phyloP scores from a whole-genome alignment of 2,113 vertebrate species.

The Thryonomys swinderianus region DNA sequence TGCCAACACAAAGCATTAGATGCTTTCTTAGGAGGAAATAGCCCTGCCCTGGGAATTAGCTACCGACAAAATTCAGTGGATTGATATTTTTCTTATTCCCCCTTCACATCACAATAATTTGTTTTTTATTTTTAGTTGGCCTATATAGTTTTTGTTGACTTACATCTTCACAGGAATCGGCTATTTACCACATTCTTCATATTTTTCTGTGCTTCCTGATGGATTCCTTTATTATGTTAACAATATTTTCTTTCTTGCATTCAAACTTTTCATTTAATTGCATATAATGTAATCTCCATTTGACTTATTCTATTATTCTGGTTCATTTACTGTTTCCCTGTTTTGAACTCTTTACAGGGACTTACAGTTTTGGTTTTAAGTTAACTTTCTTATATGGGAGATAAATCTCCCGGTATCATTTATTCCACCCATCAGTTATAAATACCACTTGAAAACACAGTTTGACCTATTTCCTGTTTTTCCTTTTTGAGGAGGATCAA shows the following conservation, averaged over 20 bases:
- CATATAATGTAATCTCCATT: not conserved
- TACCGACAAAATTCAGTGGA: not conserved
- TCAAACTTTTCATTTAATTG: conserved; percentile 13
- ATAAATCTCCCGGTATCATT: not conserved
- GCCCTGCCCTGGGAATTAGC: not conserved
- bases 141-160: conserved; percentile 33
- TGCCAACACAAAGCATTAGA: not conserved
- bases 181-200: not conserved
- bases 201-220: not conserved
- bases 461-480: not conserved
- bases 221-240: conserved; percentile 27
- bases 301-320: not conserved
- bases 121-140: not conserved
- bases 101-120: not conserved
- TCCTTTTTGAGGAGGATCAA: not conserved
- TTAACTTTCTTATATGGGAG: not conserved
- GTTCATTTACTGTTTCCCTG: not conserved
- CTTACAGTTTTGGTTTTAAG: not conserved
- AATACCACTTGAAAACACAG: not conserved
- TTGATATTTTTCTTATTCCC: not conserved
- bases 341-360: not conserved
- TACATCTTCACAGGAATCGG: not conserved
- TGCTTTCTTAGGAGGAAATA: not conserved
- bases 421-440: not conserved
- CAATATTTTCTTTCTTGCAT: conserved; percentile 7